Evolutionary conservation across 2,113 vertebrate species (phyloP).

Genomic region (Gila orcuttii): DNA sequence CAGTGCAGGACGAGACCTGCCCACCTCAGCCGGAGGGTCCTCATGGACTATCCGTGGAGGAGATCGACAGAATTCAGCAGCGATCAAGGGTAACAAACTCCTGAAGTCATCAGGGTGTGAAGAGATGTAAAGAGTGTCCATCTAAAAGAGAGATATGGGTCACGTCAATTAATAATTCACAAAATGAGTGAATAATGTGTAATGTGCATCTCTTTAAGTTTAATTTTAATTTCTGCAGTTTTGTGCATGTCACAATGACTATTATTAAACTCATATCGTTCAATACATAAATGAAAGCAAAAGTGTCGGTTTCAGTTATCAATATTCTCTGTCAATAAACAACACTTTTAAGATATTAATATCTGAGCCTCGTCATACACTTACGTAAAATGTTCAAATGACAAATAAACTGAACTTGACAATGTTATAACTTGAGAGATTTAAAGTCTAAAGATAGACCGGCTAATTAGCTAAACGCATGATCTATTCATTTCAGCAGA

Average conservation of each 20-base stretch:
- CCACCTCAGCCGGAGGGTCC: constrained; percentile 66
- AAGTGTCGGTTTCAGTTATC: neutral
- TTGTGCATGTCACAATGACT: neutral
- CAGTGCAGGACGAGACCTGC: constrained; percentile 74
- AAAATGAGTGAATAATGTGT: neutral
- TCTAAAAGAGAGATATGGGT: constrained; percentile 59
- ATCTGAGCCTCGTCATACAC: neutral
- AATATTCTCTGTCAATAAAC: neutral
- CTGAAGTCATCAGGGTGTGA: constrained; percentile 85
- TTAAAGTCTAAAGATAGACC: constrained; percentile 16
- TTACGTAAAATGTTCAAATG: neutral
- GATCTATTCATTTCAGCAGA: neutral
- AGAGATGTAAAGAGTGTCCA: constrained; percentile 84
- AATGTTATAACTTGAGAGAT: neutral
- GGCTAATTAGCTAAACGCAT: constrained; percentile 32
- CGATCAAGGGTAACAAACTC: constrained; percentile 80
- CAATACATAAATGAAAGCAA: neutral
- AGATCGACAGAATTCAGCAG: constrained; percentile 74
- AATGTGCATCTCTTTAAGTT: neutral
- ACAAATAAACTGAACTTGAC: neutral
- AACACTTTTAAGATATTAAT: neutral
- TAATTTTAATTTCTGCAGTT: neutral
- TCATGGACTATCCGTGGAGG: constrained; percentile 58
- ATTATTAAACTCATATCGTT: neutral
- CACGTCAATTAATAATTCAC: neutral